A percentile compares a stretch with the other conserved stretches of the same genome.
phyloP scores from a whole-genome alignment of 2,888 invertebrate species.

The Volucella zonaria region DNA sequence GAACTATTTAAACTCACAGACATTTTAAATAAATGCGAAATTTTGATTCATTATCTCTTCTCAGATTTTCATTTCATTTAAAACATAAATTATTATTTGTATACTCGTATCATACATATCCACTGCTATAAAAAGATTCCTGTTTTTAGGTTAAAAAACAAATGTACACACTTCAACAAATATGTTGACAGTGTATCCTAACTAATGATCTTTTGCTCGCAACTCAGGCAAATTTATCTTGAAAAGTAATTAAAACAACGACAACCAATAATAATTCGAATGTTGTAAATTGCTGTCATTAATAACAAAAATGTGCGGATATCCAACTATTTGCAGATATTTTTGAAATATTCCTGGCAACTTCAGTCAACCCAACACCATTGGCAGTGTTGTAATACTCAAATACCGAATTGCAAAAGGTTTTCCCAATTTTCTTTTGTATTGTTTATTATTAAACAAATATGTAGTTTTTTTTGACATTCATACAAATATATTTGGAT shows the following conservation, averaged over 20 bases:
- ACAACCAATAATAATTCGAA: slow-evolving; percentile 13
- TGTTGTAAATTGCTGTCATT: slow-evolving; percentile 21
- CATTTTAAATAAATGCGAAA: too few species aligned
- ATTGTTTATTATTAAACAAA: slow-evolving; percentile 11
- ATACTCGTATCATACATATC: too few species aligned
- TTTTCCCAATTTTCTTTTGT: slow-evolving; percentile 6
- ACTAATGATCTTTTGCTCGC: slow-evolving; percentile 38
- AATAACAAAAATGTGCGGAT: slow-evolving; percentile 37
- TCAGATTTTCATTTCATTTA: too few species aligned
- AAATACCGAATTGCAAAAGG: slow-evolving; percentile 24
- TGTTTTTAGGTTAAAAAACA: background rate
- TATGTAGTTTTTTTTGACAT: background rate
- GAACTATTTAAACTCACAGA: too few species aligned
- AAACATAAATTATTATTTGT: too few species aligned
- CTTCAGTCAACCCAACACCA: slow-evolving; percentile 10
- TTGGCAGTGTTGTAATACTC: background rate
- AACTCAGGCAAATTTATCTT: slow-evolving; percentile 22
- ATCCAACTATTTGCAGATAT: slow-evolving; percentile 20
- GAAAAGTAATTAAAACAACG: slow-evolving; percentile 26
- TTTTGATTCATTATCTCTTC: too few species aligned
- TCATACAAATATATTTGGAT: slow-evolving; percentile 14
- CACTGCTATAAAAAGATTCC: background rate
- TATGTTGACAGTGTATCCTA: slow-evolving; percentile 3
- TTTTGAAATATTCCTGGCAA: slow-evolving; percentile 44
- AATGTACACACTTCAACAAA: slow-evolving; percentile 8